Evolutionary conservation across 2,797 vertebrate species (phyloP).

Genomic region (Chanos chanos): DNA sequence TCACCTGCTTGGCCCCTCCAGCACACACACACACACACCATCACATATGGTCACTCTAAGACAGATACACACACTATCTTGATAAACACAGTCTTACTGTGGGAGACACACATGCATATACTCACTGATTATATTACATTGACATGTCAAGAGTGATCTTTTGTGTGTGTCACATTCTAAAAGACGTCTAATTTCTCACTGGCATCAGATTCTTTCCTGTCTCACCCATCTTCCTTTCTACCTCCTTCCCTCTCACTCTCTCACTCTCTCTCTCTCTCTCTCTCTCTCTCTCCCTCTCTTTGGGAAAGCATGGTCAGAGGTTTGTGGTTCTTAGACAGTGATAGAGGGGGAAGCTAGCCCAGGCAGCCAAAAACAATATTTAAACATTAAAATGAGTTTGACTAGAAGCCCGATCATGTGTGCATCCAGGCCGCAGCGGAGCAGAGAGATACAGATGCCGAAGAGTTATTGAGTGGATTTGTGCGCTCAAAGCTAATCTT

Average conservation of each 20-base stretch:
- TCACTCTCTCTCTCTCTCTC: neutral
- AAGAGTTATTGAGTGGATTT: constrained; percentile 65
- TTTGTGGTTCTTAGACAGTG: constrained; percentile 52
- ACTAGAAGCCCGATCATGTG: constrained; percentile 47
- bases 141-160: constrained; percentile 58
- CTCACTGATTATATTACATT: constrained; percentile 58
- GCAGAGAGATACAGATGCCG: constrained; percentile 51
- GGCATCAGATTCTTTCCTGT: constrained; percentile 54
- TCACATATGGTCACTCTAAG: constrained; percentile 5
- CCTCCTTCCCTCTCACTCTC: constrained; percentile 32
- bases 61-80: constrained; percentile 15
- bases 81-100: too few species aligned
- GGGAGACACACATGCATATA: constrained; percentile 15
- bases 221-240: constrained; percentile 22
- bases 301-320: constrained; percentile 25
- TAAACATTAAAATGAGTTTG: constrained; percentile 59
- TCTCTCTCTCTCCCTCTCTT: constrained; percentile 16
- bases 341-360: constrained; percentile 44
- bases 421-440: constrained; percentile 18
- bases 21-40: constrained; percentile 37
- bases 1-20: constrained; percentile 10
- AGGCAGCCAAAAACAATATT: constrained; percentile 62
- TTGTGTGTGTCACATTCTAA: constrained; percentile 54
- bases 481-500: constrained; percentile 57
- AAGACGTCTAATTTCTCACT: constrained; percentile 51